Conservation (phyloP, 2,797 vertebrate genomes). For the Pangasius macronema region DNA sequence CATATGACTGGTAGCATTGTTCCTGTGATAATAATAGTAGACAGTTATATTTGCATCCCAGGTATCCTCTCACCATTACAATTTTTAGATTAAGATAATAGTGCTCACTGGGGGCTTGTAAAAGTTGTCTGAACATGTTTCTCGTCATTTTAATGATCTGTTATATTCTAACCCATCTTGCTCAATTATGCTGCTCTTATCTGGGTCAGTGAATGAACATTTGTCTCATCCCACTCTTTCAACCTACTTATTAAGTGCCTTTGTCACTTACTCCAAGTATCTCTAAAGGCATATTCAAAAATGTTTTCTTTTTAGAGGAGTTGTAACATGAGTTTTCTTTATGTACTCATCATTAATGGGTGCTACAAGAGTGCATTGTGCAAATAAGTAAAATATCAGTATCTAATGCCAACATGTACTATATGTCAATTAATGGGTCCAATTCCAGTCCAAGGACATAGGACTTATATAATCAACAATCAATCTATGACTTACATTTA, state of each 20-base stretch:
- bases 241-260: constrained; percentile 37
- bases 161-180: constrained; percentile 33
- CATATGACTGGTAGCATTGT: constrained; percentile 9
- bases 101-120: constrained; percentile 29
- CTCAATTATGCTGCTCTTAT: constrained; percentile 35
- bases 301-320: background rate
- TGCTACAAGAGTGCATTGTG: background rate
- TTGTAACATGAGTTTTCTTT: background rate
- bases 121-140: constrained; percentile 39
- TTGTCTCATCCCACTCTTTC: constrained; percentile 18
- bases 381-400: background rate
- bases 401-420: background rate
- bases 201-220: constrained; percentile 40
- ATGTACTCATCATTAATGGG: background rate
- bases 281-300: background rate
- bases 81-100: constrained; percentile 32
- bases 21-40: constrained; percentile 1
- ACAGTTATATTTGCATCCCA: background rate
- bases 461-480: background rate
- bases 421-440: background rate
- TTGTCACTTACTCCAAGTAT: background rate
- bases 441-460: background rate
- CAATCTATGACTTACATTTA: background rate
- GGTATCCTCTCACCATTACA: constrained; percentile 2
- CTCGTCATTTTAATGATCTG: constrained; percentile 44